phyloP scores from a whole-genome alignment of 1,140 invertebrate genomes.

The Asbolus verrucosus region DNA sequence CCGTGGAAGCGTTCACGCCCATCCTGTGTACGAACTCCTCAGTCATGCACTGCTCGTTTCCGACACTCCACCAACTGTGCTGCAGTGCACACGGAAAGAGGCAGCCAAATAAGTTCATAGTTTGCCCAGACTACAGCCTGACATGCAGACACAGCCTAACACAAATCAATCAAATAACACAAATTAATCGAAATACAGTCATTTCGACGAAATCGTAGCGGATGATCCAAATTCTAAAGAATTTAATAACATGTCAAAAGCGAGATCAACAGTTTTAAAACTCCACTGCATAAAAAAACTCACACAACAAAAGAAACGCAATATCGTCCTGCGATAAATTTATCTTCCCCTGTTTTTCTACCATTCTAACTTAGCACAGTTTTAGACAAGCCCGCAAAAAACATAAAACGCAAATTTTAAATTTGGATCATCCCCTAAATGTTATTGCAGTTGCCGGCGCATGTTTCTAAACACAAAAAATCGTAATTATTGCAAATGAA shows the following conservation, averaged over 20 bases:
- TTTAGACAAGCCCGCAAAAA: neutral
- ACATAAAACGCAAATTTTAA: neutral
- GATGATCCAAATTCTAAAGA: neutral
- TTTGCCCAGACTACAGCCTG: conserved; percentile 71
- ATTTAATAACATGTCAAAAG: conserved; percentile 5
- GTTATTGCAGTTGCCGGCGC: neutral
- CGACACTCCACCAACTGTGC: conserved; percentile 69
- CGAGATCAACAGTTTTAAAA: conserved; percentile 1
- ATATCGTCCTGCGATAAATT: conserved; percentile 1
- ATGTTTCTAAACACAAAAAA: neutral
- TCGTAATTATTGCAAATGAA: neutral
- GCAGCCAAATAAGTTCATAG: conserved; percentile 72
- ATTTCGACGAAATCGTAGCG: too few relatives aligned
- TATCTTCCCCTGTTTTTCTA: conserved; percentile 1
- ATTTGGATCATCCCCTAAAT: neutral
- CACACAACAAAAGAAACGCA: conserved; percentile 7
- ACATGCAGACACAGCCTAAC: conserved; percentile 63
- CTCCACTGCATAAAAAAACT: neutral
- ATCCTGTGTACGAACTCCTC: conserved; percentile 68
- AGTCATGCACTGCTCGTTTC: conserved; percentile 66
- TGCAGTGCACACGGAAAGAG: conserved; percentile 72
- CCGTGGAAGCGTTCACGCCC: conserved; percentile 63
- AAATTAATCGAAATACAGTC: neutral
- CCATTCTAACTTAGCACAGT: neutral
- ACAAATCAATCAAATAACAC: conserved; percentile 67